Evolutionary conservation across 2,113 vertebrate genomes (phyloP).

Genomic region (Rhipidura dahli): DNA sequence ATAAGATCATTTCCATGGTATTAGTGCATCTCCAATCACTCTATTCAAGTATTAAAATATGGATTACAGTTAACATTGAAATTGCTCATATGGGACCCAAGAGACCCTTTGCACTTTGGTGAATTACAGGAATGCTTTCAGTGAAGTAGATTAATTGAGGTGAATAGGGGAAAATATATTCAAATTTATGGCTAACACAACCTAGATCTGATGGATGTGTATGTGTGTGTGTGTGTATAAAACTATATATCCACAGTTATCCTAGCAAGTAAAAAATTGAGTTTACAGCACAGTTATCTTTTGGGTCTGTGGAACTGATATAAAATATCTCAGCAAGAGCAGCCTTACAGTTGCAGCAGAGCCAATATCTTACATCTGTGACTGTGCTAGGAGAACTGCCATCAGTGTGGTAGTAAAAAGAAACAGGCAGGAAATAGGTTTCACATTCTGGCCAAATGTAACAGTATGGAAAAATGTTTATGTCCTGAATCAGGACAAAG

Average conservation of each 20-base stretch:
- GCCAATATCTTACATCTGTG: slow-evolving; percentile 58
- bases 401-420: slow-evolving; percentile 53
- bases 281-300: slow-evolving; percentile 42
- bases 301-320: not conserved
- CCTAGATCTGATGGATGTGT: not conserved
- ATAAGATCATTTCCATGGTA: not conserved
- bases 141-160: not conserved
- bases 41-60: slow-evolving; percentile 4
- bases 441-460: slow-evolving; percentile 48
- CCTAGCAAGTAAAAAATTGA: not conserved
- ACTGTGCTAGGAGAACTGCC: slow-evolving; percentile 42
- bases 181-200: not conserved
- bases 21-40: not conserved
- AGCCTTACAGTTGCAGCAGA: not conserved
- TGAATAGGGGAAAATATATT: not conserved
- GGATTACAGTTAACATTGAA: not conserved
- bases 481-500: slow-evolving; percentile 35
- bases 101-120: slow-evolving; percentile 14
- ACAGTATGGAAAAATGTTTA: slow-evolving; percentile 62
- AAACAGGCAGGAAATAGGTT: slow-evolving; percentile 57
- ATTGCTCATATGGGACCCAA: not conserved
- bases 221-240: not conserved
- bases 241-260: not conserved
- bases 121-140: not conserved
- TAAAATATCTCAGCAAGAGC: slow-evolving; percentile 30